phyloP scores from a whole-genome alignment of 92 coral and sea anemone species.

The Metridium senile region DNA sequence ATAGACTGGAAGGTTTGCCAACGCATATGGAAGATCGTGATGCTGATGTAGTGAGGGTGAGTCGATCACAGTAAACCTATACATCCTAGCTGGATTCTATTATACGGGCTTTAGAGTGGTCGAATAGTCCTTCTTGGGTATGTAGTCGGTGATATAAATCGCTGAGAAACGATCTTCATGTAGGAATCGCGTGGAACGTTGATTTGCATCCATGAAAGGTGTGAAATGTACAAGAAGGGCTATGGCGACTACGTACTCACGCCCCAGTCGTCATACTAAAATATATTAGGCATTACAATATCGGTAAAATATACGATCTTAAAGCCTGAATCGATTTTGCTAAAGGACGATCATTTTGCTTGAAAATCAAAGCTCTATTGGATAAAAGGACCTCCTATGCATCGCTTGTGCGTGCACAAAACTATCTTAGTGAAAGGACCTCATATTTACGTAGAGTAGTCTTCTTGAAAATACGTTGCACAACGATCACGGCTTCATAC shows the following conservation, averaged over 20 bases:
- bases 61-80: conserved; percentile 27
- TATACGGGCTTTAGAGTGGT: neutral
- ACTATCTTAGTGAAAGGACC: neutral
- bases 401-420: neutral
- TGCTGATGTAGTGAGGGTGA: conserved; percentile 85
- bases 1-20: conserved; percentile 85
- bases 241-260: conserved; percentile 38
- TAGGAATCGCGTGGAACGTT: conserved; percentile 33
- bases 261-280: conserved; percentile 17
- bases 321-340: neutral
- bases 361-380: neutral
- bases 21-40: conserved; percentile 93
- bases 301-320: neutral
- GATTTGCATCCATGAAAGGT: conserved; percentile 31
- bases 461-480: neutral
- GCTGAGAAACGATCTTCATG: neutral
- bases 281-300: neutral
- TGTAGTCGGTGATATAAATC: neutral
- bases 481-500: neutral
- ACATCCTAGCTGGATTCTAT: neutral
- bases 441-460: neutral
- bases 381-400: neutral
- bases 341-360: neutral
- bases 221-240: conserved; percentile 43
- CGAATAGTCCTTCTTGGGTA: conserved; percentile 5